Percentiles rank a stretch among this genome's conserved stretches.
phyloP scores from a whole-genome alignment of 2,113 vertebrate genomes.

The Capricornis sumatraensis region DNA sequence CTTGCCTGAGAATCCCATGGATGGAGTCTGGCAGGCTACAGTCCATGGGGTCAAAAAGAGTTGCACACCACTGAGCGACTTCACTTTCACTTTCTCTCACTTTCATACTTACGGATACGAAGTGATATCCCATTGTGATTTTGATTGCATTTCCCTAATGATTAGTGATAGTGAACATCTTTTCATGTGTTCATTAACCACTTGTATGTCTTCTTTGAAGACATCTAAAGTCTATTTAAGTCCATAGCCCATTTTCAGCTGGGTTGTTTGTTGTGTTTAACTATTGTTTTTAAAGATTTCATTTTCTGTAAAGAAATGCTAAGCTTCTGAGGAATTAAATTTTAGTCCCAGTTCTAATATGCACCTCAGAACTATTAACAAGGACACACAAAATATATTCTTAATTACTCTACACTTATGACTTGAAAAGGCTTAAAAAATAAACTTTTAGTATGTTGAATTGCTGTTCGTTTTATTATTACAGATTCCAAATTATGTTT shows the following conservation, averaged over 20 bases:
- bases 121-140: background rate
- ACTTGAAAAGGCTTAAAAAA: background rate
- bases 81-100: background rate
- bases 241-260: background rate
- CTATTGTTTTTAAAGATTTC: background rate
- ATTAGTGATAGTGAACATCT: background rate
- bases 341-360: background rate
- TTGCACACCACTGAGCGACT: background rate
- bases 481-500: background rate
- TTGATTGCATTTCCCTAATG: background rate
- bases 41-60: background rate
- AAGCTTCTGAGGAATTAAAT: background rate
- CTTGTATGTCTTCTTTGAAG: background rate
- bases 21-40: background rate
- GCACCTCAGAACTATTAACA: background rate
- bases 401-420: background rate
- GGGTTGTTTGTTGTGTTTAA: background rate
- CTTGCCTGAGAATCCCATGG: background rate
- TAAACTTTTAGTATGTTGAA: background rate
- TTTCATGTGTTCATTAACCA: background rate
- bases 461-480: background rate
- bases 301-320: background rate
- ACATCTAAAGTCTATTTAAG: background rate
- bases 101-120: background rate
- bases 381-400: background rate